phyloP scores from a whole-genome alignment of 2,888 invertebrate genomes.

The Philaethria dido region DNA sequence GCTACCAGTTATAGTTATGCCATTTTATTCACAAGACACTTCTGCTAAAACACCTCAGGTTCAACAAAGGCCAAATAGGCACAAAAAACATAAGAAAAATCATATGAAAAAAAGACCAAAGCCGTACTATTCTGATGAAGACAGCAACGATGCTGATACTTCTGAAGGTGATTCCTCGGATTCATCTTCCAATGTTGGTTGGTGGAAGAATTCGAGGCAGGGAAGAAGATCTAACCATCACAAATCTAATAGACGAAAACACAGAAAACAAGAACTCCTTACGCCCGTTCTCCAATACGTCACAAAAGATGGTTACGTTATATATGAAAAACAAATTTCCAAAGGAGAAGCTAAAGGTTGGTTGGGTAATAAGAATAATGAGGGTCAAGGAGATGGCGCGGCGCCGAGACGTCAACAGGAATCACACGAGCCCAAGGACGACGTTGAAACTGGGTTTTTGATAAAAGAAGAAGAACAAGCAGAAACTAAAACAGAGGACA shows the following conservation, averaged over 20 bases:
- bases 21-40: slow-evolving; percentile 71
- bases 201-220: slow-evolving; percentile 55
- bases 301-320: slow-evolving; percentile 74
- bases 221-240: slow-evolving; percentile 49
- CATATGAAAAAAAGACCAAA: slow-evolving; percentile 41
- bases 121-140: slow-evolving; percentile 46
- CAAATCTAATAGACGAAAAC: slow-evolving; percentile 46
- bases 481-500: slow-evolving; percentile 42
- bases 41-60: slow-evolving; percentile 50
- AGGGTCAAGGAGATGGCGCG: background rate
- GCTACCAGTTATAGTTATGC: slow-evolving; percentile 77
- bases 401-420: slow-evolving; percentile 25
- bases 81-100: slow-evolving; percentile 42
- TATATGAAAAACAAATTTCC: slow-evolving; percentile 71
- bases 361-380: slow-evolving; percentile 53
- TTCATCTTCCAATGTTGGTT: slow-evolving; percentile 52
- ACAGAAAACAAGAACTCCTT: slow-evolving; percentile 53
- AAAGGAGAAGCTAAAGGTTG: slow-evolving; percentile 71
- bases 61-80: slow-evolving; percentile 25
- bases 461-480: slow-evolving; percentile 39
- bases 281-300: slow-evolving; percentile 75
- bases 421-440: slow-evolving; percentile 29
- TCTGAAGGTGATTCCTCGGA: slow-evolving; percentile 52
- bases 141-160: slow-evolving; percentile 49
- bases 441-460: slow-evolving; percentile 25